Evolutionary conservation across 2,888 invertebrate species (phyloP), one percentile per base, ranked within the genome.

Genomic region (Pseudococcus longispinus): DNA sequence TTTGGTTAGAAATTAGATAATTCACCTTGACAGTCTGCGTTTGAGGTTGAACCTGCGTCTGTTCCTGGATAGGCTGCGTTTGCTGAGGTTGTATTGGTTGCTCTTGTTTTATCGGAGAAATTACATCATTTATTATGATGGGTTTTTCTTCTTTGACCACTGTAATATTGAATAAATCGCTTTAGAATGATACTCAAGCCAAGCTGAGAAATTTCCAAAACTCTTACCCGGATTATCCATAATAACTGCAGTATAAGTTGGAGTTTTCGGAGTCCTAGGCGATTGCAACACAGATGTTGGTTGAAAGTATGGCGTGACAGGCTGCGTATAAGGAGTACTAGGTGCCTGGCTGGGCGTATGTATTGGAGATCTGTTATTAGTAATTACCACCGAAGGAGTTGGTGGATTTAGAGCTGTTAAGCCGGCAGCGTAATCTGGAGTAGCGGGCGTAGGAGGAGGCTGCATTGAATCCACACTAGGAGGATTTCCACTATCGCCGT

Each of bases 351-450:
- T 89, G 84, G 77, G 83, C 74, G 88, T 83, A 29, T 86, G 86
- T 77, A 86, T 74, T 9, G 86, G 86, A 23, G 86, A 86, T 74
- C 44, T 86, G 29, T 86, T 86, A n/a, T 55, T 80, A 23, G 20
- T 32, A 44, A 80, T 55, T 13, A 86, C 51, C 15, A 85, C 42
- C 26, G 85, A 85, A 86, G 89, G 88, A 1, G 92, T 91, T 15
- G 93, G 92, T 87, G 93, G 92, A 88, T 92, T 92, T 26, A 94
- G 92, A 6, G 94, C 92, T 8, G 94, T 92, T 42, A 96, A 91
- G 15, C 96, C 96, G 86, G 95, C 95, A 13, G 96, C 96, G 90
- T 96, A 96, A 90, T 96, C 96, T 0, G 96, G 96, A 8, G 96
- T 95, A 26, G 92, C 90, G 8, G 90, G 89, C 15, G 91, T 90